Base-by-base conservation (phyloP, 2,888 invertebrate genomes). In the Drosophila nigritarsus region DNA sequence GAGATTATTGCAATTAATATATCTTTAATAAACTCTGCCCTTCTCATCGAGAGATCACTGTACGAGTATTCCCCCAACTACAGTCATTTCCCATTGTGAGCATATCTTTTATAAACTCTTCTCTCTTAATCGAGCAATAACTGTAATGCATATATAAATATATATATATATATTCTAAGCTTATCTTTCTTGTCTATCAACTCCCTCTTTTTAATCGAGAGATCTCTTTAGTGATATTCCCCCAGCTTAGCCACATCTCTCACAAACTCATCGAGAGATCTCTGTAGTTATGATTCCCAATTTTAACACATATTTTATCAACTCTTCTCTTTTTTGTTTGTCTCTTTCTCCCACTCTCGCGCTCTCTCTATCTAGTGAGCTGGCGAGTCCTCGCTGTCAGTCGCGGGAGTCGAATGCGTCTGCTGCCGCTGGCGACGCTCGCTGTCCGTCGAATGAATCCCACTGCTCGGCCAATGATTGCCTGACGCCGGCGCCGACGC, bases 371-470 rank as follows among this genome's bases (percentile, higher is more conserved):
- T 95, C 24, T 95, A 97, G 97, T 94, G 97, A 97, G 93, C 93
- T 94, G 90, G 91, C 93, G 66, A 96, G 96, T 93, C 96, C 97
- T 80, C 95, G 97, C 91, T 97, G 97, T 94, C 95, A 97, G 83
- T 97, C 97, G 65, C 95, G 97, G 90, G 97, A 97, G 91, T 97
- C 97, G 68, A 96, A 95, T 77, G 77, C 76, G 1, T 92, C 92
- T 1, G 95, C 95, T 78, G 95, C 84, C 4, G 91, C 83, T 9
- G 94, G 94, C 55, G 95, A 95, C 78, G 95, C 95, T 75, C 95
- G 96, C 78, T 97, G 96, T 93, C 96, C 96, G 73, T 96, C 96
- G 66, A 95, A 95, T 90, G 96, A 96, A 92, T 96, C 96, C n/a
- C 94, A 96, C 90, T 95, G 96, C 91, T 96, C 96, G 53, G 96